These are phyloP conservation scores for Hypothenemus hampei DNA, from an alignment of 1,140 invertebrate genomes.

Conservation along the genomic window DNA sequence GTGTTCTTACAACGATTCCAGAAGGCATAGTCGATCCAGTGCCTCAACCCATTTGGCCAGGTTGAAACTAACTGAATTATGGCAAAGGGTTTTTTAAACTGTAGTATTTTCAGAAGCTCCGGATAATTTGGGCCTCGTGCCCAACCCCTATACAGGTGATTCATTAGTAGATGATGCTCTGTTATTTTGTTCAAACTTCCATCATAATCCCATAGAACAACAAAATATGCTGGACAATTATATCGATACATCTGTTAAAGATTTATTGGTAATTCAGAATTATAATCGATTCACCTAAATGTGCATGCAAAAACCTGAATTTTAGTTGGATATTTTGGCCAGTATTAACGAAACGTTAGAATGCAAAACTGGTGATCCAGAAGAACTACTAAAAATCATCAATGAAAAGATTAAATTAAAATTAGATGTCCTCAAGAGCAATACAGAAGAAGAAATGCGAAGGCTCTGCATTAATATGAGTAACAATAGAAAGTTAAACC, in stretches of 20 bases:
- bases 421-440: constrained; percentile 38
- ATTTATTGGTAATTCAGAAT: constrained; percentile 44
- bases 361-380: constrained; percentile 41
- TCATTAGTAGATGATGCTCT: constrained; percentile 41
- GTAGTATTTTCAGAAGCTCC: constrained; percentile 4
- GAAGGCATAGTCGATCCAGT: constrained; percentile 44
- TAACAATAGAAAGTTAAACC: constrained; percentile 38
- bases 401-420: constrained; percentile 45
- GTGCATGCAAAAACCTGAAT: background rate
- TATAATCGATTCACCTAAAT: too few species aligned
- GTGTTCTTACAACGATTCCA: constrained; percentile 42
- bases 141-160: constrained; percentile 30
- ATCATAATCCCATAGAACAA: constrained; percentile 21
- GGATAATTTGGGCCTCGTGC: constrained; percentile 9
- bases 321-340: constrained; percentile 44
- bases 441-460: constrained; percentile 45
- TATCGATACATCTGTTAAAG: constrained; percentile 40
- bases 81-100: background rate
- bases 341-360: constrained; percentile 49
- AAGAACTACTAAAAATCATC: constrained; percentile 47
- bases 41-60: constrained; percentile 43
- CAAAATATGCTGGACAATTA: constrained; percentile 11
- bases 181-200: constrained; percentile 38
- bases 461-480: constrained; percentile 42
- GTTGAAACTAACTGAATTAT: constrained; percentile 5